These are phyloP conservation scores for Oxytorus armatus DNA, from an alignment of 2,888 invertebrate species.

Conservation along the genomic window DNA sequence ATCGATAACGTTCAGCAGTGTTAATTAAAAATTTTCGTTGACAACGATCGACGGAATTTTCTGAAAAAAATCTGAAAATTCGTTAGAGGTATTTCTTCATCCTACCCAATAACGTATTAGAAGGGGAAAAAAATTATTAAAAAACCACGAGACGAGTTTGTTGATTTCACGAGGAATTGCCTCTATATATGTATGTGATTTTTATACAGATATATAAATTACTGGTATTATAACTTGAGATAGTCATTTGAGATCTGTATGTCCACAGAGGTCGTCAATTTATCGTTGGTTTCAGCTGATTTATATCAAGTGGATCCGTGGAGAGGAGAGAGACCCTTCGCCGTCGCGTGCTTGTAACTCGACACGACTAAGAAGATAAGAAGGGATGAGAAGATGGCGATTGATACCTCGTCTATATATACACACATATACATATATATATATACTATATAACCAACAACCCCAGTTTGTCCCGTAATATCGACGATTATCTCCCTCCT, in stretches of 20 bases:
- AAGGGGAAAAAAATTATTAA: too few species aligned
- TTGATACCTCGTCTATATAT: conserved; percentile 12
- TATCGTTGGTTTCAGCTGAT: conserved; percentile 49
- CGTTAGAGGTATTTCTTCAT: too few species aligned
- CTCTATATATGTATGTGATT: neutral
- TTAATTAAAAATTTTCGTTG: too few species aligned
- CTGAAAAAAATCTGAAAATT: too few species aligned
- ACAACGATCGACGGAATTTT: too few species aligned
- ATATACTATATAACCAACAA: conserved; percentile 2
- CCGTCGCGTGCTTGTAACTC: conserved; percentile 25
- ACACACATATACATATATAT: too few species aligned
- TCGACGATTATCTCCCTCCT: conserved; percentile 9
- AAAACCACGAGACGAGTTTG: too few species aligned
- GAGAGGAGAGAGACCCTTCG: too few species aligned
- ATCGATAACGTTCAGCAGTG: too few species aligned
- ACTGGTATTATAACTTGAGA: conserved; percentile 24
- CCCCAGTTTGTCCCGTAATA: neutral
- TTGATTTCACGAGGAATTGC: too few species aligned
- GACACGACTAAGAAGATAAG: conserved; percentile 17
- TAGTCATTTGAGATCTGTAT: conserved; percentile 30
- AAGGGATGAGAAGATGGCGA: conserved; percentile 11
- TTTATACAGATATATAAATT: conserved; percentile 5
- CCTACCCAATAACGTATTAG: too few species aligned
- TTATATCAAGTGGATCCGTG: conserved; percentile 16
- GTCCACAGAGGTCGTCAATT: conserved; percentile 39